Conservation (phyloP, 2,797 vertebrate species). For the Zalophus californianus region DNA sequence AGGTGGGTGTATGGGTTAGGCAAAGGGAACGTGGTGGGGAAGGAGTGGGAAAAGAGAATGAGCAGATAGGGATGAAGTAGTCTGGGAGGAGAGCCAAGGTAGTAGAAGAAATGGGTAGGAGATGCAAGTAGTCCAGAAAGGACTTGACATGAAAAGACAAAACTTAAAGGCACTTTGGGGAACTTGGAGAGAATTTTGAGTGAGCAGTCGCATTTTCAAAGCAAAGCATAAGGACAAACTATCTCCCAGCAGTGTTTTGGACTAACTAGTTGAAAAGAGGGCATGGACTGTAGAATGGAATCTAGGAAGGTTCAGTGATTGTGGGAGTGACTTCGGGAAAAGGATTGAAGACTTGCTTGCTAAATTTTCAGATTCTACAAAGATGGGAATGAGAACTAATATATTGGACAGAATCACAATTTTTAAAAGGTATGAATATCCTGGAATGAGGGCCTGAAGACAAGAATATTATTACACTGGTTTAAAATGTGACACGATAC, state of each 20-base stretch:
- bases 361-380: constrained; percentile 17
- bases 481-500: constrained; percentile 32
- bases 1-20: neutral
- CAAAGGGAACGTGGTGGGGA: neutral
- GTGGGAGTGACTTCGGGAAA: neutral
- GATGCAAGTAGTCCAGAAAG: neutral
- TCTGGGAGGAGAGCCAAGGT: neutral
- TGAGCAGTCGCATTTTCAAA: neutral
- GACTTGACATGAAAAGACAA: neutral
- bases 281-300: neutral
- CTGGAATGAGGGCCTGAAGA: neutral
- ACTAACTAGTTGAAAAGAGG: neutral
- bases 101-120: neutral
- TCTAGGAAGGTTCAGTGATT: neutral
- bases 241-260: neutral
- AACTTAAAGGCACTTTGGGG: neutral
- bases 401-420: neutral
- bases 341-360: neutral
- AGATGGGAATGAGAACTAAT: neutral
- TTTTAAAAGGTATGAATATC: neutral
- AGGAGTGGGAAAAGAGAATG: neutral
- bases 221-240: neutral
- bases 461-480: neutral
- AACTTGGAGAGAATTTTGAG: neutral
- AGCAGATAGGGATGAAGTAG: neutral